These are phyloP conservation scores for Squalus acanthias DNA, from an alignment of 2,797 vertebrate genomes.

Conservation along the genomic window DNA sequence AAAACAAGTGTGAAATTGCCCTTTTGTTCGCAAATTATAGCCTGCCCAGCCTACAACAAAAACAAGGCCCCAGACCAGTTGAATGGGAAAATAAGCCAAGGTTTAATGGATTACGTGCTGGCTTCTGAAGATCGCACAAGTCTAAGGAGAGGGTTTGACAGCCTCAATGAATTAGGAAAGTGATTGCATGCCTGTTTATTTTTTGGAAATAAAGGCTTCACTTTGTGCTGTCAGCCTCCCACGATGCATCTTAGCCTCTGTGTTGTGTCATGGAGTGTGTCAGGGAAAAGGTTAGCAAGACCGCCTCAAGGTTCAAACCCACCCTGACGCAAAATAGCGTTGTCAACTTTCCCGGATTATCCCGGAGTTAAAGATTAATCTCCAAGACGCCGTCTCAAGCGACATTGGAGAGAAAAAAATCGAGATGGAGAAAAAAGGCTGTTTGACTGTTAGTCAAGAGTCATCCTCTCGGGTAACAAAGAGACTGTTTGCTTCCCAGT, in stretches of 20 bases:
- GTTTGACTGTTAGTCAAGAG: background rate
- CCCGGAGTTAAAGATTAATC: background rate
- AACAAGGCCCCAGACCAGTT: background rate
- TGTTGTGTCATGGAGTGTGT: background rate
- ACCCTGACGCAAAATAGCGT: background rate
- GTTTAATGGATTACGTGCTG: background rate
- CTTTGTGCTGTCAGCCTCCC: background rate
- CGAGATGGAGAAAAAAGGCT: no score
- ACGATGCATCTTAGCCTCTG: background rate
- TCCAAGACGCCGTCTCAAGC: background rate
- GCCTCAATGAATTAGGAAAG: background rate
- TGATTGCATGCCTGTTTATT: background rate
- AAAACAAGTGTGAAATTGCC: conserved; percentile 28
- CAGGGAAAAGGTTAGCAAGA: background rate
- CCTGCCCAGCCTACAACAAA: background rate
- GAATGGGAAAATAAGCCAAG: background rate
- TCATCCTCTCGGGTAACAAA: background rate
- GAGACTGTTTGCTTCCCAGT: background rate
- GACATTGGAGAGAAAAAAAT: background rate
- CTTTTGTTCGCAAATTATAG: conserved; percentile 27
- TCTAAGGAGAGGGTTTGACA: background rate
- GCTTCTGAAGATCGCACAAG: background rate
- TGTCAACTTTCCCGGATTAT: background rate
- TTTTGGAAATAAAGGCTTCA: background rate
- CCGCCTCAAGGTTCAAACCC: background rate